These are phyloP conservation scores for Caenorhabditis macrosperma DNA, from an alignment of 2,888 invertebrate species.

Conservation along the genomic window DNA sequence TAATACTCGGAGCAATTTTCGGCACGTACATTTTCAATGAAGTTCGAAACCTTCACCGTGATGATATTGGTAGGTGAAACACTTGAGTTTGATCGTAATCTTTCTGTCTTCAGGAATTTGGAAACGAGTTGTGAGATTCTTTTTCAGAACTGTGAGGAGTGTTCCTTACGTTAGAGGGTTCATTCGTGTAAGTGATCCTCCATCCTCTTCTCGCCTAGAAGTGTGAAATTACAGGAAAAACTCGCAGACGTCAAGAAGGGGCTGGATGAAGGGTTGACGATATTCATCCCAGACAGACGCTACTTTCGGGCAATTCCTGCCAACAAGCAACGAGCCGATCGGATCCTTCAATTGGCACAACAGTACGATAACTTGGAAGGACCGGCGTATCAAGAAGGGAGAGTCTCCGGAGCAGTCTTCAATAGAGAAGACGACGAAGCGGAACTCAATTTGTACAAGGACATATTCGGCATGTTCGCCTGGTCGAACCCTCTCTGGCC, in stretches of 20 bases:
- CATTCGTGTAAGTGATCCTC: constrained; percentile 40
- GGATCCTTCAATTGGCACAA: constrained; percentile 86
- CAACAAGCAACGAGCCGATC: constrained; percentile 80
- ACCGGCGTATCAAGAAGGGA: constrained; percentile 89
- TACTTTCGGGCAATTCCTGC: constrained; percentile 57
- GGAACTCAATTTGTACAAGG: constrained; percentile 82
- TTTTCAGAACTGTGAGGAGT: constrained; percentile 40
- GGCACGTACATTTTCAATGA: no score
- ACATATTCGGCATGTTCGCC: constrained; percentile 87
- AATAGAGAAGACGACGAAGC: constrained; percentile 61
- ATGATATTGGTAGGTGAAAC: background rate
- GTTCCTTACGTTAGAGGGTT: constrained; percentile 32
- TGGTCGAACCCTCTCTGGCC: constrained; percentile 97
- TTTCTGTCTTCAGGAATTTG: constrained; percentile 43
- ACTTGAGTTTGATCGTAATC: constrained; percentile 16
- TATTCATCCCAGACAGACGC: constrained; percentile 10
- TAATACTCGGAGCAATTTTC: no score
- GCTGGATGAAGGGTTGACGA: constrained; percentile 48
- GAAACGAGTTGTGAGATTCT: constrained; percentile 48
- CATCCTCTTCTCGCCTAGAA: no score
- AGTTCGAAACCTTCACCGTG: background rate
- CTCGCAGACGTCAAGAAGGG: constrained; percentile 76
- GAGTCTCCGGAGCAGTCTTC: constrained; percentile 92
- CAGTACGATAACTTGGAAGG: constrained; percentile 83
- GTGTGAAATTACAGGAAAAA: constrained; percentile 74